These are phyloP conservation scores for Phanerotoma sp. DNA, from an alignment of 2,888 invertebrate genomes.

Conservation along the genomic window DNA sequence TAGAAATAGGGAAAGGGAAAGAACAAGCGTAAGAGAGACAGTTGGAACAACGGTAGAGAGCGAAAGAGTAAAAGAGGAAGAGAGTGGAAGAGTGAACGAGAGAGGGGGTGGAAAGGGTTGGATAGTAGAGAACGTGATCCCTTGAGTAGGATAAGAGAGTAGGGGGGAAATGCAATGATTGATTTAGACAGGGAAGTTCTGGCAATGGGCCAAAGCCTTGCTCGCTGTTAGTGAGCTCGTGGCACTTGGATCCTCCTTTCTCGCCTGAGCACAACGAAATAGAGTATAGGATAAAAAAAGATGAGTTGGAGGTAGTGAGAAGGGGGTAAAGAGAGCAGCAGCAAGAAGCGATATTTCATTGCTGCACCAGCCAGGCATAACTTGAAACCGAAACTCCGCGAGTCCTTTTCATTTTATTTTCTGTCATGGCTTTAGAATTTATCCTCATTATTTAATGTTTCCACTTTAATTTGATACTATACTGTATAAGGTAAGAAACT, in stretches of 20 bases:
- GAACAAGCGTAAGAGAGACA: no score
- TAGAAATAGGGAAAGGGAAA: no score
- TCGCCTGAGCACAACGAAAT: slow-evolving; percentile 30
- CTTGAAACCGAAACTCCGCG: slow-evolving; percentile 17
- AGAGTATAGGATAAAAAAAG: slow-evolving; percentile 8
- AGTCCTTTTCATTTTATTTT: slow-evolving; percentile 19
- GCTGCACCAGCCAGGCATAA: slow-evolving; percentile 28
- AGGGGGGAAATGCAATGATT: slow-evolving; percentile 33
- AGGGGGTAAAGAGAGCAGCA: no score
- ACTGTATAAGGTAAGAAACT: no score
- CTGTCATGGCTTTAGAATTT: not conserved
- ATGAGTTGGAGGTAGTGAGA: slow-evolving; percentile 2
- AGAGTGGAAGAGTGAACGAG: no score
- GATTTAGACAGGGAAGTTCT: slow-evolving; percentile 37
- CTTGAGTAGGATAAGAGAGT: not conserved
- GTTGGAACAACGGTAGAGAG: no score
- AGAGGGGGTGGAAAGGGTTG: no score
- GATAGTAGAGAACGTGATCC: slow-evolving; percentile 9
- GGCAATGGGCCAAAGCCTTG: slow-evolving; percentile 32
- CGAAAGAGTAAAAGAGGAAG: slow-evolving; percentile 20
- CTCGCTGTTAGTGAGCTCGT: not conserved
- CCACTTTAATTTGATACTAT: slow-evolving; percentile 4
- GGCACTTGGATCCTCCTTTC: slow-evolving; percentile 25
- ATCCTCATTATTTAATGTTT: slow-evolving; percentile 27
- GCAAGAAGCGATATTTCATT: slow-evolving; percentile 36